Evolutionary conservation across 1,140 invertebrate species (phyloP).

Genomic region (Saccostrea cuccullata): DNA sequence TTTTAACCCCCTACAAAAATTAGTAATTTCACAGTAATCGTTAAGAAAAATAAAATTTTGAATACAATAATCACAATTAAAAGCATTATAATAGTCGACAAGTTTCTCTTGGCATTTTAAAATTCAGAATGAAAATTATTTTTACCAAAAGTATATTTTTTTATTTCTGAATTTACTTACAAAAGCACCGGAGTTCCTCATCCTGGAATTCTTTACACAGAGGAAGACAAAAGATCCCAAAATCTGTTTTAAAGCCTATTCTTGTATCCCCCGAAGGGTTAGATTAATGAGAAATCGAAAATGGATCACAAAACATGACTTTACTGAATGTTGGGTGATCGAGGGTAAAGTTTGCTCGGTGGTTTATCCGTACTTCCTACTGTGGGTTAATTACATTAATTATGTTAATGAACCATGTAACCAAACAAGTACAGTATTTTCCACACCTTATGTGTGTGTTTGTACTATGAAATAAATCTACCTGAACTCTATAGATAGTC

Average conservation of each 20-base stretch:
- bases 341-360: neutral
- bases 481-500: too few relatives aligned
- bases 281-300: neutral
- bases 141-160: neutral
- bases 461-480: too few relatives aligned
- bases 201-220: neutral
- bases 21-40: too few relatives aligned
- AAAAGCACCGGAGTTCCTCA: neutral
- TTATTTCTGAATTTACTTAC: neutral
- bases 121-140: neutral
- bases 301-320: too few relatives aligned
- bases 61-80: too few relatives aligned
- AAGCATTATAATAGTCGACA: too few relatives aligned
- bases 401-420: conserved; percentile 9
- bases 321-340: neutral
- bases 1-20: neutral
- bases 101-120: neutral
- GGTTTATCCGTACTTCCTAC: neutral
- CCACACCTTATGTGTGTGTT: neutral
- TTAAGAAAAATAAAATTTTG: too few relatives aligned
- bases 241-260: neutral
- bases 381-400: neutral
- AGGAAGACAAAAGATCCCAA: neutral
- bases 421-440: neutral
- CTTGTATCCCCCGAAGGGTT: neutral